phyloP scores from a whole-genome alignment of 2,888 invertebrate species.

The Chrysopilus asiliformis region DNA sequence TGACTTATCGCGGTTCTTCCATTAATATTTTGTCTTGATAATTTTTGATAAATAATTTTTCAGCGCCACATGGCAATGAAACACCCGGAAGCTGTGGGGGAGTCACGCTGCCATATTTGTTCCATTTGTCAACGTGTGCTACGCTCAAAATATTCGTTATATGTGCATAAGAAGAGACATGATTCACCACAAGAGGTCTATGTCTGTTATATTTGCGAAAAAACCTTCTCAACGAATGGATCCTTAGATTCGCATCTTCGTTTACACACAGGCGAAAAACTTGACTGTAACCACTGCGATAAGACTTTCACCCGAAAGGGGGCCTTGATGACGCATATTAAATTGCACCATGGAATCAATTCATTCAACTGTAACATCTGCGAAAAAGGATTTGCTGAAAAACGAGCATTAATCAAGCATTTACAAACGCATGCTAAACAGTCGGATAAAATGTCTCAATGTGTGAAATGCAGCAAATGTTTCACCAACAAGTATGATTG shows the following conservation, averaged over 20 bases:
- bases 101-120: conserved; percentile 17
- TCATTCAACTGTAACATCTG: conserved; percentile 13
- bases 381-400: conserved; percentile 22
- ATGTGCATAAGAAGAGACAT: conserved; percentile 24
- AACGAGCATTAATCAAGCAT: conserved; percentile 27
- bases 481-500: conserved; percentile 27
- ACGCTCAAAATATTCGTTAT: conserved; percentile 19
- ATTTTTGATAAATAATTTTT: too few species aligned
- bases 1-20: too few species aligned
- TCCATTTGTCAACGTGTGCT: conserved; percentile 21
- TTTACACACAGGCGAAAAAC: conserved; percentile 13
- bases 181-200: conserved; percentile 25
- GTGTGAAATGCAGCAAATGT: conserved; percentile 25
- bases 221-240: conserved; percentile 8
- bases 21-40: too few species aligned
- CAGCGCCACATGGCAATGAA: conserved; percentile 23
- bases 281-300: conserved; percentile 12
- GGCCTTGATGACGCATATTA: conserved; percentile 11
- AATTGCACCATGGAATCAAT: conserved; percentile 12
- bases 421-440: conserved; percentile 12
- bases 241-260: conserved; percentile 8
- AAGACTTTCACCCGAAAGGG: conserved; percentile 14
- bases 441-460: conserved; percentile 19
- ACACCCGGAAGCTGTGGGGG: too few species aligned
- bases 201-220: conserved; percentile 25